Conservation (phyloP, 1,140 invertebrate species). For the Monomorium pharaonis region DNA sequence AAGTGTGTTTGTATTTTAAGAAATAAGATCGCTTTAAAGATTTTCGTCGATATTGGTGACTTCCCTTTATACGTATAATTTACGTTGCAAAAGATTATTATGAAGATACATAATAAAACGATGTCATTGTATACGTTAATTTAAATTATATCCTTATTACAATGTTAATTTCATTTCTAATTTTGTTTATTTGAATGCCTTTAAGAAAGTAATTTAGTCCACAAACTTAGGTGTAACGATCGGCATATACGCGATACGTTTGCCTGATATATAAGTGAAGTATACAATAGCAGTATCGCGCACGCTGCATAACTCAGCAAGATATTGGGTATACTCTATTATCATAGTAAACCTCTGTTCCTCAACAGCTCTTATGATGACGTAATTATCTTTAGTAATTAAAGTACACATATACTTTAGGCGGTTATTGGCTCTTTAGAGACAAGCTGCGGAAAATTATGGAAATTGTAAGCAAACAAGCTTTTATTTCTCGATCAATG, state of each 20-base stretch:
- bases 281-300: constrained; percentile 36
- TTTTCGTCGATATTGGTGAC: too few relatives aligned
- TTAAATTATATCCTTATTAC: neutral
- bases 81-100: neutral
- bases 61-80: neutral
- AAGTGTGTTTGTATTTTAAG: too few relatives aligned
- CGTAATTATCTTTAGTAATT: constrained; percentile 75
- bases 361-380: constrained; percentile 66
- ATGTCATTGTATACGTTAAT: neutral
- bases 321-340: constrained; percentile 71
- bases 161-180: neutral
- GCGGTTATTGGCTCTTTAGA: constrained; percentile 69
- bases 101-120: neutral
- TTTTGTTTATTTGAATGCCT: neutral
- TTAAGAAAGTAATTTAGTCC: neutral
- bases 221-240: neutral
- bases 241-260: constrained; percentile 2
- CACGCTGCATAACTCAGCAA: constrained; percentile 66
- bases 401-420: constrained; percentile 70
- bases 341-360: constrained; percentile 73
- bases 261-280: constrained; percentile 18
- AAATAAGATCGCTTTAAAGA: too few relatives aligned
- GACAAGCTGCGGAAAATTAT: constrained; percentile 61
- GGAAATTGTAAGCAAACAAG: constrained; percentile 61
- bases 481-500: constrained; percentile 30